Conservation (phyloP, 1,140 invertebrate genomes). For the Neotoxoptera formosana region DNA sequence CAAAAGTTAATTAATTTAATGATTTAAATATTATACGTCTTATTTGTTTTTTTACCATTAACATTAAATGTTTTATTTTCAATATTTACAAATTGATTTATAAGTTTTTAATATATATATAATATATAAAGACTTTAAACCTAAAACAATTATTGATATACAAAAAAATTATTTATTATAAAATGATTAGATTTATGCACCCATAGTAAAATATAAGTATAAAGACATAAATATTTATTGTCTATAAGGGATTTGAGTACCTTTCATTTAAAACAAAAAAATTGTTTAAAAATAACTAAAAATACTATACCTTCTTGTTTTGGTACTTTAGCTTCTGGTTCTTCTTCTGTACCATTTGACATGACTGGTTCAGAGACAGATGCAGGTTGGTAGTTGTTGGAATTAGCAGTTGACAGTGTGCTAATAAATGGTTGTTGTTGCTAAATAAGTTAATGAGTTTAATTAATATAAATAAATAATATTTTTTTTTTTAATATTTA, state of each 20-base stretch:
- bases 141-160: neutral
- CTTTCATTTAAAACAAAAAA: neutral
- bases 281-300: constrained; percentile 5
- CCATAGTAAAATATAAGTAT: neutral
- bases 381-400: constrained; percentile 27
- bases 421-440: constrained; percentile 45
- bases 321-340: constrained; percentile 46
- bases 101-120: neutral
- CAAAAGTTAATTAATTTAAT: neutral
- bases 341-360: constrained; percentile 51
- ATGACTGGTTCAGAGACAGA: neutral
- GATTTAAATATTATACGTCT: neutral
- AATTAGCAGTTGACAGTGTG: neutral
- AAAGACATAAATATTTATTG: neutral
- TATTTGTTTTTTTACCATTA: neutral
- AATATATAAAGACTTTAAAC: neutral
- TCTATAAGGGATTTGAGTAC: neutral
- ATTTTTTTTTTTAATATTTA: neutral
- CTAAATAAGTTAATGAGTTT: neutral
- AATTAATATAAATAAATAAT: neutral
- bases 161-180: neutral
- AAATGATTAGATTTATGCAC: neutral
- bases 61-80: neutral
- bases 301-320: constrained; percentile 53
- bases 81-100: neutral